A percentile compares a stretch with the other conserved stretches of the same genome.
phyloP scores from a whole-genome alignment of 2,797 vertebrate genomes.

The Halcyon leucocephala region DNA sequence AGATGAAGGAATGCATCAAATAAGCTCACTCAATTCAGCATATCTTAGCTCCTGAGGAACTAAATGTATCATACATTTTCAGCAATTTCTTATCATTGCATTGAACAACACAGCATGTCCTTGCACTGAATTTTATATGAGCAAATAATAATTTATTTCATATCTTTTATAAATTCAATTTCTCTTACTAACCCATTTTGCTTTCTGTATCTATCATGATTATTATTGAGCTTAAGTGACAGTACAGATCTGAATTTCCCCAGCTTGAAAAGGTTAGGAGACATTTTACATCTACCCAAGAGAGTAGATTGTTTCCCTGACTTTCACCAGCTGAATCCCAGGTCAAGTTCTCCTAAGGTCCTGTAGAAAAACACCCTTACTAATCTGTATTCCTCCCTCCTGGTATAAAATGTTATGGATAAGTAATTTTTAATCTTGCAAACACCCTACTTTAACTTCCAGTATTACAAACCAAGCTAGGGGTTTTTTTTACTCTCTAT shows the following conservation, averaged over 20 bases:
- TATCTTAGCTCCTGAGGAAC: neutral
- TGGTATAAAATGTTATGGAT: neutral
- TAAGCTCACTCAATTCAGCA: neutral
- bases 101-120: neutral
- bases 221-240: neutral
- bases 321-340: neutral
- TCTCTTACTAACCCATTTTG: neutral
- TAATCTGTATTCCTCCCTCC: neutral
- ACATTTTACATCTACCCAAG: neutral
- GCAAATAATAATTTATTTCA: neutral
- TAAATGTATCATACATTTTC: neutral
- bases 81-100: neutral
- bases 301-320: neutral
- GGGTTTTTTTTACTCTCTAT: neutral
- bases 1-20: neutral
- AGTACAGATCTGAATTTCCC: neutral
- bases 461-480: neutral
- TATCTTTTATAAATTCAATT: neutral
- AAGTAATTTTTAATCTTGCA: neutral
- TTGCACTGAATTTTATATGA: neutral
- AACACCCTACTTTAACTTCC: neutral
- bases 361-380: neutral
- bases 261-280: neutral
- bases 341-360: neutral
- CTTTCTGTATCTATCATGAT: neutral